Evolutionary conservation across 2,888 invertebrate genomes (phyloP).

Genomic region (Onthophagus sagittarius): DNA sequence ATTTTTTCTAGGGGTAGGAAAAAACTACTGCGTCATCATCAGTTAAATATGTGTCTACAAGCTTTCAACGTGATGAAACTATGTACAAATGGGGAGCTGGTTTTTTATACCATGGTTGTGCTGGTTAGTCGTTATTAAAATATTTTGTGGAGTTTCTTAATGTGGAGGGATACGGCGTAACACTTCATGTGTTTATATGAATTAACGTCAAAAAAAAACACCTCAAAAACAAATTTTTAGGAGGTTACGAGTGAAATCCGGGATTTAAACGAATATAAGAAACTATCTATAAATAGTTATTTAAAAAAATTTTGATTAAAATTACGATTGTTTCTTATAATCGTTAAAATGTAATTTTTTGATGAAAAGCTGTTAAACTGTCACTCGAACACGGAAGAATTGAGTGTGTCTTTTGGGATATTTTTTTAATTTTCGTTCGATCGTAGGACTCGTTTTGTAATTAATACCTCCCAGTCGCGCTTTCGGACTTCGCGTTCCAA

Average conservation of each 20-base stretch:
- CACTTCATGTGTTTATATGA: slow-evolving; percentile 44
- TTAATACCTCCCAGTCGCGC: slow-evolving; percentile 97
- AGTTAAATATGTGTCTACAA: neutral
- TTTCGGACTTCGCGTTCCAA: slow-evolving; percentile 99
- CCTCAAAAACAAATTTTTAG: neutral
- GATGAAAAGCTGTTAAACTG: slow-evolving; percentile 19
- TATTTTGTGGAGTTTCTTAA: slow-evolving; percentile 12
- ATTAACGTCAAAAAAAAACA: neutral
- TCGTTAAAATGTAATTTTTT: neutral
- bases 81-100: slow-evolving; percentile 22
- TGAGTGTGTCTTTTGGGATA: neutral
- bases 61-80: slow-evolving; percentile 1
- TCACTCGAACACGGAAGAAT: slow-evolving; percentile 13
- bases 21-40: neutral
- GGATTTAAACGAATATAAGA: neutral
- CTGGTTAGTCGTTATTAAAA: slow-evolving; percentile 22
- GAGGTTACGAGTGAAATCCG: neutral
- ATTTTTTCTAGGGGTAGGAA: too few species aligned
- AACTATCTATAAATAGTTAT: neutral
- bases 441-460: slow-evolving; percentile 13
- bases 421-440: slow-evolving; percentile 16
- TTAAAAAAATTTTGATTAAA: neutral
- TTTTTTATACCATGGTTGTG: slow-evolving; percentile 22
- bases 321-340: neutral
- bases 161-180: slow-evolving; percentile 39